phyloP scores from a whole-genome alignment of 1,140 invertebrate genomes.

The Spodoptera litura region DNA sequence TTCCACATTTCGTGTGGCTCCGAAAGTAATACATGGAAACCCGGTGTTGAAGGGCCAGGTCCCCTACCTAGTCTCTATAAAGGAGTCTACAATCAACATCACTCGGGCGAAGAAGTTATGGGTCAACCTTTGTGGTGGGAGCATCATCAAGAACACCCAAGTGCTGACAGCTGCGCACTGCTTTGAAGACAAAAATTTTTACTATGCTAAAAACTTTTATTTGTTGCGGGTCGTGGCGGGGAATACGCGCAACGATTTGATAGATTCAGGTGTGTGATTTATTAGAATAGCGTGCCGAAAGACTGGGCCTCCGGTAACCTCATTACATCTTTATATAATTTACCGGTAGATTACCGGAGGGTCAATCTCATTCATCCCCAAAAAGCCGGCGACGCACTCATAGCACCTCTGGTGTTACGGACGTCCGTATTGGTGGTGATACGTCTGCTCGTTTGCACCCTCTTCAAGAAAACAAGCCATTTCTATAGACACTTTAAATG shows the following conservation, averaged over 20 bases:
- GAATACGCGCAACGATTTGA: slow-evolving; percentile 56
- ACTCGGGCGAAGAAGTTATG: slow-evolving; percentile 52
- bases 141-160: slow-evolving; percentile 58
- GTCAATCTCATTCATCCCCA: no score
- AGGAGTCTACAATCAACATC: slow-evolving; percentile 53
- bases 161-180: slow-evolving; percentile 73
- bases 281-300: neutral
- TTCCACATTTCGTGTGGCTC: slow-evolving; percentile 51
- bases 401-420: no score
- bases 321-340: no score
- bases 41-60: slow-evolving; percentile 34
- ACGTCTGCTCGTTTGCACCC: no score
- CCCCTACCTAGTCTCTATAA: slow-evolving; percentile 59
- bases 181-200: slow-evolving; percentile 68
- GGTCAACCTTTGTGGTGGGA: slow-evolving; percentile 70
- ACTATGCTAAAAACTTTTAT: slow-evolving; percentile 54
- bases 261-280: slow-evolving; percentile 50
- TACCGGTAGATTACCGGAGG: neutral
- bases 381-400: no score
- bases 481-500: neutral
- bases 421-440: no score
- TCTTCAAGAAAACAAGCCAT: no score
- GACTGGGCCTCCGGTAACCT: no score
- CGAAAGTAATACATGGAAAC: slow-evolving; percentile 49
- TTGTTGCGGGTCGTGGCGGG: slow-evolving; percentile 66